Conservation (phyloP, 2,888 invertebrate species). For the Athalia rosae region DNA sequence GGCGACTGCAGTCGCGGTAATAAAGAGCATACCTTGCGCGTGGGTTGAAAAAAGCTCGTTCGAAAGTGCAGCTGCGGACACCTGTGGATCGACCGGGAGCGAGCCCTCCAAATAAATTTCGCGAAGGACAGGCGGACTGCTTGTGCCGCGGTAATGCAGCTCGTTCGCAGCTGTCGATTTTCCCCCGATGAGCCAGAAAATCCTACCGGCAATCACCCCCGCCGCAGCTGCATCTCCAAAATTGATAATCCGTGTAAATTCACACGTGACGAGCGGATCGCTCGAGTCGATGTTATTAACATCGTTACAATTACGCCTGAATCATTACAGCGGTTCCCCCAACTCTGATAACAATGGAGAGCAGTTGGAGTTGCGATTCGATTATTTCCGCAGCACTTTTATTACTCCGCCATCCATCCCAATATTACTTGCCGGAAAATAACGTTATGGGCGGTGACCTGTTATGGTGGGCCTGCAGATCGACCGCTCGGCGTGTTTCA, state of each 20-base stretch:
- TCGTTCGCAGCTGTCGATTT: constrained; percentile 32
- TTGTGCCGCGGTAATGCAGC: not conserved
- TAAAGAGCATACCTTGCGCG: not conserved
- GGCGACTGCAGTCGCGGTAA: constrained; percentile 1
- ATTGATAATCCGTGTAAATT: constrained; percentile 27
- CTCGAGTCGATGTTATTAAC: constrained; percentile 17
- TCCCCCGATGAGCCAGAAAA: constrained; percentile 45
- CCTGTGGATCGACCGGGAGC: constrained; percentile 24
- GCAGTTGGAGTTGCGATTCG: constrained; percentile 39
- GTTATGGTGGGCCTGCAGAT: not conserved
- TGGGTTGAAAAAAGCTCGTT: not conserved
- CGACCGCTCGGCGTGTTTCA: constrained; percentile 27
- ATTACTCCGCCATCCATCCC: not conserved
- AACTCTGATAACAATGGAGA: constrained; percentile 23
- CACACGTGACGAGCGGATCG: constrained; percentile 2
- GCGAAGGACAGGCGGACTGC: constrained; percentile 2
- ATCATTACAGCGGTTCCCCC: constrained; percentile 2
- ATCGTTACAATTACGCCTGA: constrained; percentile 31
- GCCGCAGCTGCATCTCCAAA: constrained; percentile 32
- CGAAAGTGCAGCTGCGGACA: constrained; percentile 7
- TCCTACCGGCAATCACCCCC: not conserved
- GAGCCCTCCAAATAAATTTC: not conserved
- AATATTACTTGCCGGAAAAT: constrained; percentile 22
- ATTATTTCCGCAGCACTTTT: constrained; percentile 32
- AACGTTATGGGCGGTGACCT: not conserved